These are phyloP conservation scores for Agrotis exclamationis DNA, from an alignment of 2,888 invertebrate species.

Conservation along the genomic window DNA sequence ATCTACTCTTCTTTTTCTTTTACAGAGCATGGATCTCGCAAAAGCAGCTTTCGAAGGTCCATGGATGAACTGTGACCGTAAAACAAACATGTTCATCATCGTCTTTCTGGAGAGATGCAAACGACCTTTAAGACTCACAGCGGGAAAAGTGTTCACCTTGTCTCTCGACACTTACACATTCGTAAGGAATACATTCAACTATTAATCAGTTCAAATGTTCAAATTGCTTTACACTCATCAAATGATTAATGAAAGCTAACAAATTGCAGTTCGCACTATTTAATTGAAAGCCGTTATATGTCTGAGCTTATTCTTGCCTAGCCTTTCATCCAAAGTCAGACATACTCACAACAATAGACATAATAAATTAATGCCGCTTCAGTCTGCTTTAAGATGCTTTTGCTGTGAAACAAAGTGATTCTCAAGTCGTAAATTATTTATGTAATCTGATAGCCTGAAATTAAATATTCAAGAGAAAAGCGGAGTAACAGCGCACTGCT, in stretches of 20 bases:
- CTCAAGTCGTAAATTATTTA: constrained; percentile 57
- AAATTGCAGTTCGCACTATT: constrained; percentile 31
- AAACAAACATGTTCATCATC: constrained; percentile 81
- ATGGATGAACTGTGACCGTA: constrained; percentile 83
- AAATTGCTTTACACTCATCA: constrained; percentile 3
- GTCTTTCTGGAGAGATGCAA: constrained; percentile 89
- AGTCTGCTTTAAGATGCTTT: constrained; percentile 45
- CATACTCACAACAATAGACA: constrained; percentile 39
- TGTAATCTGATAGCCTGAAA: constrained; percentile 47
- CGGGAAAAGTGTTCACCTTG: constrained; percentile 90
- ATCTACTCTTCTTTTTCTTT: constrained; percentile 24
- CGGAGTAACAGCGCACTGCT: constrained; percentile 21
- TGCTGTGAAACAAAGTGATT: constrained; percentile 54
- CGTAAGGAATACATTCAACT: constrained; percentile 74
- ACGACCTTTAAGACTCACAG: constrained; percentile 87
- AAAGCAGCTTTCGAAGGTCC: constrained; percentile 89
- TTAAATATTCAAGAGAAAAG: constrained; percentile 49
- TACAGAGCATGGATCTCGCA: constrained; percentile 86
- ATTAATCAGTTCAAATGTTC: background rate
- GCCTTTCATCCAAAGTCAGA: constrained; percentile 31
- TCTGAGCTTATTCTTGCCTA: constrained; percentile 23
- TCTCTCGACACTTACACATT: constrained; percentile 89
- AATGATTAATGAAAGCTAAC: constrained; percentile 32
- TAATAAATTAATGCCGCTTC: constrained; percentile 45
- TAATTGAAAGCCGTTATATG: constrained; percentile 18